Base-by-base conservation (phyloP, 2,113 vertebrate genomes). In the Pangasianodon hypophthalmus region DNA sequence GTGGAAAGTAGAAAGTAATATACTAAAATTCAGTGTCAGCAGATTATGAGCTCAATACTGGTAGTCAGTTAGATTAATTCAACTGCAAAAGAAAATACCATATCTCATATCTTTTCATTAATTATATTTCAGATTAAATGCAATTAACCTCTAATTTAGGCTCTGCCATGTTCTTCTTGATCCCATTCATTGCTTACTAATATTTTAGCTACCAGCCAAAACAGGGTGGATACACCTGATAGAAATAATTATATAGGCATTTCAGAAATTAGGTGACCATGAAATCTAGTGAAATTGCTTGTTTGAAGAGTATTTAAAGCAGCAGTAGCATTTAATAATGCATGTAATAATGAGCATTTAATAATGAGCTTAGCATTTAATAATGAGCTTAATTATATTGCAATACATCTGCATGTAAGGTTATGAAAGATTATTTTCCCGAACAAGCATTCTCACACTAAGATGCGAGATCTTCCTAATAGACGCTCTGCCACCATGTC, bases 401-500 rank as follows among this genome's bases (percentile, higher is more conserved):
- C 80, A 81, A n/a, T 85, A 48, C 16, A 58, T 54, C 26, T 82
- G 29, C 8, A 44, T 44, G 8, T n/a, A 56, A 56, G 14, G 50
- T 82, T 18, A 82, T 32, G 6, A 82, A 54, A 54, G 13, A 82
- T 54, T 56, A 37, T 60, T 84, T 44, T 56, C 64, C 52, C n/a
- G 10, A 80, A 50, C 4, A 81, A 48, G 6, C 19, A 21, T 52
- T 88, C n/a, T 37, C 37, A 37, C 37, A 37, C 44, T 69, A 50
- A 52, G 3, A 64, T 32, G 21, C 46, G 10, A 87, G 56, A n/a
- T 41, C 24, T 64, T 60, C n/a, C 11, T 52, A 77, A 37, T 2
- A 82, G 84, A 48, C 56, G 0, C n/a, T 73, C 64, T 52, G 73
- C 6, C n/a, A 87, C 19, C 37, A 91, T 89, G 89, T 85, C 85